Percentiles rank a stretch among this genome's conserved stretches.
Conservation (phyloP, 2,797 vertebrate species). For the Pterois miles region DNA sequence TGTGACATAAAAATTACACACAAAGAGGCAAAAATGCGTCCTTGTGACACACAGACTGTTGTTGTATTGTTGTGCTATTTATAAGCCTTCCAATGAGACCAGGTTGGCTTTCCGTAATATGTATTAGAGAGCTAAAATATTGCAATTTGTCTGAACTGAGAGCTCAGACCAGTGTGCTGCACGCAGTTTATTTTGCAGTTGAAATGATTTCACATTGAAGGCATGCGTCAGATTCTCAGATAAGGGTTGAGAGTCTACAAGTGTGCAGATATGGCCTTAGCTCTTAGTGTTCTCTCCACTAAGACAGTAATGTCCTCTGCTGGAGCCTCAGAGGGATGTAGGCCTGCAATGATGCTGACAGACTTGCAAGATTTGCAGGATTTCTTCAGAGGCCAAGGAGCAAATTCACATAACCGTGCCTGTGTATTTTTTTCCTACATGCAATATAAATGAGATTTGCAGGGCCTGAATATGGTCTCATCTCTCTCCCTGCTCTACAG, state of each 20-base stretch:
- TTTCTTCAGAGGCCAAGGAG: constrained; percentile 61
- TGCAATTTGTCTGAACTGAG: neutral
- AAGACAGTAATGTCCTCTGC: constrained; percentile 40
- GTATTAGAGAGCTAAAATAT: neutral
- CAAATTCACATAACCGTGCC: constrained; percentile 51
- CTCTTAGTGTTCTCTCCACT: constrained; percentile 29
- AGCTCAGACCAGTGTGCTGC: neutral
- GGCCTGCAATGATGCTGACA: constrained; percentile 50
- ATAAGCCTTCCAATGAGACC: no score
- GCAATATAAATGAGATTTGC: constrained; percentile 83
- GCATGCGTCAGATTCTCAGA: constrained; percentile 7
- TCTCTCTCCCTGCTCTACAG: constrained; percentile 49
- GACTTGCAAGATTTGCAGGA: constrained; percentile 61
- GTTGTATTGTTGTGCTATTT: no score
- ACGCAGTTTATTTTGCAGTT: neutral
- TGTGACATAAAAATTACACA: no score
- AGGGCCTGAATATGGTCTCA: constrained; percentile 57
- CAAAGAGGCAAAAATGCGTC: no score
- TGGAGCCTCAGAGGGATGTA: constrained; percentile 44
- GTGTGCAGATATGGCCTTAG: constrained; percentile 12
- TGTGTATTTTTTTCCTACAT: constrained; percentile 55
- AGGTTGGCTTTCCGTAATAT: neutral
- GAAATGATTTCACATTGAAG: constrained; percentile 3
- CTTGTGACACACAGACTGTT: no score
- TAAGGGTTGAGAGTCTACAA: constrained; percentile 18